phyloP scores from a whole-genome alignment of 1,140 invertebrate genomes.

The Zaprionus taronus region DNA sequence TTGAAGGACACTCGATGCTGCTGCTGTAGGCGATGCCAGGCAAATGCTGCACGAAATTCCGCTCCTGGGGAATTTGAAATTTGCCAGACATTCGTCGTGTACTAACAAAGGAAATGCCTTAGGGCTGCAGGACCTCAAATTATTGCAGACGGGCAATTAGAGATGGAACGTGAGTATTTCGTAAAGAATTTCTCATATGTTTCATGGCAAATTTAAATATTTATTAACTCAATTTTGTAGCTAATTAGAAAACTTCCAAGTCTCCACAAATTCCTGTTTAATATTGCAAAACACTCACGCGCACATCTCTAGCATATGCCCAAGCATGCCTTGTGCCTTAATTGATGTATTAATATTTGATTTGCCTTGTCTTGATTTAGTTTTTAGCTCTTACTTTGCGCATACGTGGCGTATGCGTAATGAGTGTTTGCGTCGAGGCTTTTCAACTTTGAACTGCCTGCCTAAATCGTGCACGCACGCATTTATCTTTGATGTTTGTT shows the following conservation, averaged over 20 bases:
- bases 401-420: slow-evolving; percentile 37
- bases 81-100: slow-evolving; percentile 31
- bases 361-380: slow-evolving; percentile 36
- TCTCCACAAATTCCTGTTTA: neutral
- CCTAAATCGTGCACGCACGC: neutral
- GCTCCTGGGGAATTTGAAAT: slow-evolving; percentile 37
- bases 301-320: neutral
- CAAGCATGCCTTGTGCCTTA: slow-evolving; percentile 30
- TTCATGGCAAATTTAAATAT: neutral
- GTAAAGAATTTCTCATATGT: neutral
- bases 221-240: neutral
- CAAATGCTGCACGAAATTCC: slow-evolving; percentile 40
- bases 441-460: slow-evolving; percentile 50
- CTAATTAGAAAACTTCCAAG: neutral
- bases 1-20: slow-evolving; percentile 40
- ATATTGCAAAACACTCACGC: neutral
- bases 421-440: slow-evolving; percentile 3
- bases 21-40: slow-evolving; percentile 23
- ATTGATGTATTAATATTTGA: slow-evolving; percentile 72
- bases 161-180: neutral
- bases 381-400: slow-evolving; percentile 8
- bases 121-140: neutral
- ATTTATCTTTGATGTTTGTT: slow-evolving; percentile 29
- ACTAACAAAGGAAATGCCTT: slow-evolving; percentile 9
- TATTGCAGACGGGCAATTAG: slow-evolving; percentile 2